Evolutionary conservation across 2,113 vertebrate genomes (phyloP), one percentile per base, ranked within the genome.

Genomic region (Microcebus tavaratra): DNA sequence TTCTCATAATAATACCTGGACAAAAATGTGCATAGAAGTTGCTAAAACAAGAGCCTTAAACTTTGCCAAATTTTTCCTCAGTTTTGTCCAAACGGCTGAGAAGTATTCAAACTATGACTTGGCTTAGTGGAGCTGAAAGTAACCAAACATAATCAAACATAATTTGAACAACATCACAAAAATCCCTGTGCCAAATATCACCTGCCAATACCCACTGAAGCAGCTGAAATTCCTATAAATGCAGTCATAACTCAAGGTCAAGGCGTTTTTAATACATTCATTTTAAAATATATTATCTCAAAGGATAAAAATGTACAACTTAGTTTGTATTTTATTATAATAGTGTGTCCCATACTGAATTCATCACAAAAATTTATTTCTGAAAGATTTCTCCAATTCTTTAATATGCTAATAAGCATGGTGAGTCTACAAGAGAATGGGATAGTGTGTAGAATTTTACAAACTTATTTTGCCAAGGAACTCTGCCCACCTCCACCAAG

Each of bases 21-120:
- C 34, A 91, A 25, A 95, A 85, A 93, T 39, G 20, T 1, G 83
- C 48, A 84, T 20, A 63, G 27, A 89, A 94, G 83, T 94, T 91
- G 42, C 34, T 84, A 68, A 86, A 86, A 61, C 50, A 94, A 85
- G 25, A 91, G 34, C 6, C 12, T 20, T 82, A 36, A 67, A 3
- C 25, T 72, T 94, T 91, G 79, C 13, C 61, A 82, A 42, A 84
- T 57, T 89, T 89, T 82, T 23, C 34, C 76, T 80, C 36, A 36
- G 4, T 39, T 93, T 93, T 82, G 15, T 76, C n/a, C 68, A 23
- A 90, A 70, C 31, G 21, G 15, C 73, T 63, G 0, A 68, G 36
- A 90, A 61, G 5, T 84, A 48, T 59, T 84, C 59, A 80, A 42
- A 87, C 42, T 76, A 21, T 50, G 25, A 6, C 31, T 78, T 93